Conservation (phyloP, 2,113 vertebrate species). For the Nothoprocta perdicaria region DNA sequence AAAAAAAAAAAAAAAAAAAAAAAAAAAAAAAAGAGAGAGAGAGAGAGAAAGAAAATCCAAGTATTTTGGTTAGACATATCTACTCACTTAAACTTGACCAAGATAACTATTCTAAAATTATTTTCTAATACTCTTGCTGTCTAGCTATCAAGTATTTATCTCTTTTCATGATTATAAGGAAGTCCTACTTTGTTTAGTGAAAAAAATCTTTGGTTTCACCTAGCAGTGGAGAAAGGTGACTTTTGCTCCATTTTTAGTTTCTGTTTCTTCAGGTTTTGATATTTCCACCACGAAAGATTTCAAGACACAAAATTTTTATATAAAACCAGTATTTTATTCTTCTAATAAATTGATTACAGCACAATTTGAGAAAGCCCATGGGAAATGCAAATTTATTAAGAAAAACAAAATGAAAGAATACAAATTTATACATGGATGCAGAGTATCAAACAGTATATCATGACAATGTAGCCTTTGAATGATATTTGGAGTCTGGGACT, state of each 20-base stretch:
- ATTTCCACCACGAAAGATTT: not conserved
- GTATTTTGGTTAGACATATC: not conserved
- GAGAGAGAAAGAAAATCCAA: not conserved
- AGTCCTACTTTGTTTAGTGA: not conserved
- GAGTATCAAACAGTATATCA: constrained; percentile 51
- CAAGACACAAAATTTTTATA: constrained; percentile 1
- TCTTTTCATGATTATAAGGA: not conserved
- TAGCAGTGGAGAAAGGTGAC: not conserved
- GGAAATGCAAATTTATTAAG: not conserved
- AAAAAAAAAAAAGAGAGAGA: not conserved
- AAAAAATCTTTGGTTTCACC: constrained; percentile 9
- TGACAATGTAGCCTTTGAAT: constrained; percentile 68
- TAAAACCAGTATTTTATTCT: not conserved
- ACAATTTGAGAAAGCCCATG: not conserved
- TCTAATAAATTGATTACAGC: not conserved
- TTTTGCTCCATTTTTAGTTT: constrained; percentile 24
- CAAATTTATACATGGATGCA: constrained; percentile 42
- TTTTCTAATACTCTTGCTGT: not conserved
- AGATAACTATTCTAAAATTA: not conserved
- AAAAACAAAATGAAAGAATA: not conserved
- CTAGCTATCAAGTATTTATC: constrained; percentile 26
- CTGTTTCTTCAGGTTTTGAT: not conserved
- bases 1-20: not conserved
- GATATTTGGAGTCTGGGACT: constrained; percentile 72
- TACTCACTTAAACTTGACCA: constrained; percentile 28